phyloP scores from a whole-genome alignment of 2,113 vertebrate species.

The Gobius niger region DNA sequence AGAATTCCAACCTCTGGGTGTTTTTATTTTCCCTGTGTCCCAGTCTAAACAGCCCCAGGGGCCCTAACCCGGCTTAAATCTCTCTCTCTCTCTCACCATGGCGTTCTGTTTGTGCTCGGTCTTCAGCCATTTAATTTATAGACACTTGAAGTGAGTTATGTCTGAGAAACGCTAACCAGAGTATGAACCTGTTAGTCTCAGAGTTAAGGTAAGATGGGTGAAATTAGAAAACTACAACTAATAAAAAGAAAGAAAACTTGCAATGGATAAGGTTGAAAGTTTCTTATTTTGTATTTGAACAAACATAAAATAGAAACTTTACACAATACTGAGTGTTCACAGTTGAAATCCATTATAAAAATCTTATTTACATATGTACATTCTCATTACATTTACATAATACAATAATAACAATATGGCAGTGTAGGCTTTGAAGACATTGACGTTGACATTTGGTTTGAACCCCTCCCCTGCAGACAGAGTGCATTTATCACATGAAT shows the following conservation, averaged over 20 bases:
- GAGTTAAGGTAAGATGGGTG: conserved; percentile 3
- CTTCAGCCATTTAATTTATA: conserved; percentile 54
- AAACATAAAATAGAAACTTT: conserved; percentile 61
- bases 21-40: conserved; percentile 45
- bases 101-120: conserved; percentile 41
- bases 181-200: conserved; percentile 27
- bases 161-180: conserved; percentile 49
- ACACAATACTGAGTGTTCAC: conserved; percentile 54
- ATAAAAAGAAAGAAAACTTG: conserved; percentile 7
- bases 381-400: conserved; percentile 43
- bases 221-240: neutral
- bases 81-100: conserved; percentile 35
- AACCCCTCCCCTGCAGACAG: conserved; percentile 54
- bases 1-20: conserved; percentile 59
- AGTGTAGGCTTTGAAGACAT: conserved; percentile 51
- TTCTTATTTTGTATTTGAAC: conserved; percentile 55
- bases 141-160: conserved; percentile 58
- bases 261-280: neutral
- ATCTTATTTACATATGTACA: conserved; percentile 77
- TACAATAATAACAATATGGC: conserved; percentile 54
- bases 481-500: conserved; percentile 66
- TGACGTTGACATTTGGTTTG: conserved; percentile 66
- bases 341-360: conserved; percentile 47
- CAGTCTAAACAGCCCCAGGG: conserved; percentile 25
- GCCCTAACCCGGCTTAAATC: conserved; percentile 58